Conservation (phyloP, 2,113 vertebrate genomes). For the Cepphus grylle region DNA sequence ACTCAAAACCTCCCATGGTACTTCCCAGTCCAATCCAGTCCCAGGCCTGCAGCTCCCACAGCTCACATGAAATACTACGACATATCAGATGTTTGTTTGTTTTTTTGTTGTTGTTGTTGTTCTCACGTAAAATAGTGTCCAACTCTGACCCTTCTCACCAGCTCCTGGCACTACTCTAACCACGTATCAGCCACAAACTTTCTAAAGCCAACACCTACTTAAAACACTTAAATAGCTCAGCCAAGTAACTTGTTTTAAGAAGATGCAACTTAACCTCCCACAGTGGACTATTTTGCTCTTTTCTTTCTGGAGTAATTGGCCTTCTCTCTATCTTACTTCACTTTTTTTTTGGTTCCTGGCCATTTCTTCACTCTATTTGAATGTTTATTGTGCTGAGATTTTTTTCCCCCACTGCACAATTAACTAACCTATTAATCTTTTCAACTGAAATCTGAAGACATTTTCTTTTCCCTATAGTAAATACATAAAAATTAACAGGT, state of each 20-base stretch:
- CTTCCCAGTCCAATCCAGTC: not conserved
- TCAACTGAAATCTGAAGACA: not conserved
- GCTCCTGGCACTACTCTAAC: not conserved
- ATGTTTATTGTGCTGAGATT: not conserved
- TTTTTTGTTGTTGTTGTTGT: not conserved
- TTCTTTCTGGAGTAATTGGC: not conserved
- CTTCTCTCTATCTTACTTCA: not conserved
- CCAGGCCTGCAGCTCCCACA: not conserved
- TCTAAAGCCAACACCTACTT: not conserved
- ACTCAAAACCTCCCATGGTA: not conserved
- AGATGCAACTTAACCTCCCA: not conserved
- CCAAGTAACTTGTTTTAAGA: not conserved
- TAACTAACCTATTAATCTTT: not conserved
- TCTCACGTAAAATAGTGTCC: not conserved
- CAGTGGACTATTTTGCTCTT: not conserved
- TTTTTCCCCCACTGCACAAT: not conserved
- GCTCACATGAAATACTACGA: not conserved
- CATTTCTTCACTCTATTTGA: not conserved
- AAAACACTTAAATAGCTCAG: not conserved
- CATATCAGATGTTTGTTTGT: not conserved
- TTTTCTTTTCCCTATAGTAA: not conserved
- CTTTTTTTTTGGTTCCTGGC: not conserved
- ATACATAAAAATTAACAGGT: not conserved
- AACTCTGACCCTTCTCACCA: not conserved
- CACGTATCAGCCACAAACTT: not conserved